A percentile compares a stretch with the other conserved stretches of the same genome.
Evolutionary conservation across 2,797 vertebrate species (phyloP).

Genomic region (Centropyge bicolor): DNA sequence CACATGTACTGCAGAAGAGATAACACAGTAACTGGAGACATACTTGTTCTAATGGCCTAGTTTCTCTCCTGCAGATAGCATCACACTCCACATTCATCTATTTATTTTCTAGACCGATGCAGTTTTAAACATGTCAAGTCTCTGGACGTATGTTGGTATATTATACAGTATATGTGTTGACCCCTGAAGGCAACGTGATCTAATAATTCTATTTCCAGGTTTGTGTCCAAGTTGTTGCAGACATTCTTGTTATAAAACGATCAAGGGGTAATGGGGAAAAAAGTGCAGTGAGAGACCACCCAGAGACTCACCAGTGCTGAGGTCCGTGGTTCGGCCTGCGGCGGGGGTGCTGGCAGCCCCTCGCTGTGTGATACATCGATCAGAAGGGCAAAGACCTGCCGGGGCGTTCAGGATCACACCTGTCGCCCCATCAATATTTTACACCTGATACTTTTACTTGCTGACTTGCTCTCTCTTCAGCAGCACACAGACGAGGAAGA

Average conservation of each 20-base stretch:
- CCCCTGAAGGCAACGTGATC: background rate
- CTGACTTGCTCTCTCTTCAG: constrained; percentile 2
- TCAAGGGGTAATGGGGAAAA: background rate
- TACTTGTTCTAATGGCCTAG: constrained; percentile 46
- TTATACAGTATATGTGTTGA: background rate
- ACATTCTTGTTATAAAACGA: background rate
- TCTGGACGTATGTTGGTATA: background rate
- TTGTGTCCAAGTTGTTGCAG: background rate
- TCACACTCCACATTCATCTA: background rate
- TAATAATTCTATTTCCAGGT: background rate
- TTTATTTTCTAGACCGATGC: constrained; percentile 10
- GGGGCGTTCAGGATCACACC: constrained; percentile 57
- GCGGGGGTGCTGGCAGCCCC: constrained; percentile 83
- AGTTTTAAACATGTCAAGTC: background rate
- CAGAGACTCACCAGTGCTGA: constrained; percentile 86
- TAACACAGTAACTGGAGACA: constrained; percentile 74
- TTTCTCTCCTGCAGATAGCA: constrained; percentile 40
- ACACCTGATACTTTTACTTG: constrained; percentile 60
- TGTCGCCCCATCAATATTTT: constrained; percentile 76
- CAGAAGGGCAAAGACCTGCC: constrained; percentile 74
- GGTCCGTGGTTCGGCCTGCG: constrained; percentile 85
- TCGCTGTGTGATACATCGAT: constrained; percentile 84
- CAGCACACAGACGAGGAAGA: background rate
- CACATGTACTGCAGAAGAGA: constrained; percentile 47
- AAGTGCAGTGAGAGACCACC: background rate